Percentiles rank a stretch among this genome's conserved stretches.
phyloP scores from a whole-genome alignment of 2,797 vertebrate species.

The Clamator glandarius region DNA sequence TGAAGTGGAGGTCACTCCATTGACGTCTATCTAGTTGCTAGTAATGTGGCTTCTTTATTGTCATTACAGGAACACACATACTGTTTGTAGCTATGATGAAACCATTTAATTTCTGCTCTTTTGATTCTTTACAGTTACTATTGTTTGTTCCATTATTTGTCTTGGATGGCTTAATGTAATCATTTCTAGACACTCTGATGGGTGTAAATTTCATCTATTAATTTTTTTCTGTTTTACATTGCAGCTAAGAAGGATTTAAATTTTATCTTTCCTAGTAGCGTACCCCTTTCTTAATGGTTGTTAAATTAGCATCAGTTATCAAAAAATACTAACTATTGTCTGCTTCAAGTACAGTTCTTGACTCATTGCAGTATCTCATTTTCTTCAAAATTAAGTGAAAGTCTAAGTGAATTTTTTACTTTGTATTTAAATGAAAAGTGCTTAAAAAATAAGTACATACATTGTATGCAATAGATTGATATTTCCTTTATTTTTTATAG shows the following conservation, averaged over 20 bases:
- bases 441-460: neutral
- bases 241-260: neutral
- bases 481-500: constrained; percentile 66
- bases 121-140: neutral
- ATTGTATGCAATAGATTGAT: neutral
- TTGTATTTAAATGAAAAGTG: neutral
- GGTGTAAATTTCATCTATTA: neutral
- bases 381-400: neutral
- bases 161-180: neutral
- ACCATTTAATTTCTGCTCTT: neutral
- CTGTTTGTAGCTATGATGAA: neutral
- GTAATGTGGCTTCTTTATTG: too few relatives aligned
- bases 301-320: neutral
- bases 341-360: neutral
- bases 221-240: neutral
- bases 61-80: neutral
- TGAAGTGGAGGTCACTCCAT: neutral
- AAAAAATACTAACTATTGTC: neutral
- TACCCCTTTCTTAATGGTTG: neutral
- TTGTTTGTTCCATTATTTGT: neutral
- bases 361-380: neutral
- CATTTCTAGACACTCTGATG: neutral
- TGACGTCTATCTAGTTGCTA: neutral
- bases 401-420: neutral
- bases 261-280: neutral